A percentile compares a stretch with the other conserved stretches of the same genome.
phyloP scores from a whole-genome alignment of 1,140 invertebrate species.

The Lysiphlebus fabarum region DNA sequence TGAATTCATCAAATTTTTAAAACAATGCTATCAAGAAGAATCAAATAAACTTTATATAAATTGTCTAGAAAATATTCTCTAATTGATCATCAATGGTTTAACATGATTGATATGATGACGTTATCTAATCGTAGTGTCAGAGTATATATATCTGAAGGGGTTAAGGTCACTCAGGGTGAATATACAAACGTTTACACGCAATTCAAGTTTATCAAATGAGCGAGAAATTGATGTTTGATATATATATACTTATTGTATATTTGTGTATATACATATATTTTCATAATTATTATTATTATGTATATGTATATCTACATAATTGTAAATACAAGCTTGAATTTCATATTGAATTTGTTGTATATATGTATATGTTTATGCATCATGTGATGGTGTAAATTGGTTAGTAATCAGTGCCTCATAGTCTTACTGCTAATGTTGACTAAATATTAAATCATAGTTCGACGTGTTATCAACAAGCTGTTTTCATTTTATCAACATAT shows the following conservation, averaged over 20 bases:
- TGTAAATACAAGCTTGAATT: not conserved
- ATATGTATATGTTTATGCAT: constrained; percentile 21
- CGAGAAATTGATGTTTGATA: constrained; percentile 14
- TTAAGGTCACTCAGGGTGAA: not conserved
- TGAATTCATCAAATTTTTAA: no score
- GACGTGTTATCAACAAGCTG: constrained; percentile 36
- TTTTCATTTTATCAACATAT: not conserved
- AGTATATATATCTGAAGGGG: not conserved
- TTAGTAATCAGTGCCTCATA: constrained; percentile 51
- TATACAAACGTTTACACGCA: constrained; percentile 24
- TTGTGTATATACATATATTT: constrained; percentile 11
- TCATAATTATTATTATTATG: not conserved
- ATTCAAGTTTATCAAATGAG: constrained; percentile 26
- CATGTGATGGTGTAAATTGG: constrained; percentile 35
- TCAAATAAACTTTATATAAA: no score
- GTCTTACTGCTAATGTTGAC: constrained; percentile 48
- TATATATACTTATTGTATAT: constrained; percentile 30
- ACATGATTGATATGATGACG: no score
- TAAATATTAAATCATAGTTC: constrained; percentile 53
- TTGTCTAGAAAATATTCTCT: no score
- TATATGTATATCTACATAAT: not conserved
- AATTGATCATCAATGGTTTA: no score
- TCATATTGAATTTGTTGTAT: constrained; percentile 5
- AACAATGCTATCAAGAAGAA: no score
- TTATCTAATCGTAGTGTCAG: no score